Evolutionary conservation across 2,797 vertebrate genomes (phyloP).

Genomic region (Lagorchestes hirsutus): DNA sequence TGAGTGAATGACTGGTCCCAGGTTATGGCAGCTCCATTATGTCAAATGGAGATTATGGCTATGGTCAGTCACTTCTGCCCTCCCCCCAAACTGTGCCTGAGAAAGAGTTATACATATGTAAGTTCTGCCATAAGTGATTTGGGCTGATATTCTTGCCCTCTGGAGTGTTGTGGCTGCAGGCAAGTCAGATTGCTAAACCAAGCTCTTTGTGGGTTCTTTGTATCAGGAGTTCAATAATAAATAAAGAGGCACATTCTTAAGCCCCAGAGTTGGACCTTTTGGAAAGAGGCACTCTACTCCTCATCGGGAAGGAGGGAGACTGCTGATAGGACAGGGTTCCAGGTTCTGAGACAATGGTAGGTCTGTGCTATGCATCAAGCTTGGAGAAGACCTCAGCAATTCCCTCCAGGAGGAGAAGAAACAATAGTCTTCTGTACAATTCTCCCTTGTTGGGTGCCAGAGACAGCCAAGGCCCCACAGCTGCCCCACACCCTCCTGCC

Average conservation of each 20-base stretch:
- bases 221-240: constrained; percentile 82
- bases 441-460: neutral
- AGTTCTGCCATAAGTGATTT: neutral
- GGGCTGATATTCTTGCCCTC: neutral
- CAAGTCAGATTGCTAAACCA: constrained; percentile 58
- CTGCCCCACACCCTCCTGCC: neutral
- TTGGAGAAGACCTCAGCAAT: neutral
- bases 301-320: neutral
- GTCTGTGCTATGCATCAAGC: neutral
- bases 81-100: neutral
- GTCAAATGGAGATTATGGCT: neutral
- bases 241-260: neutral
- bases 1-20: neutral
- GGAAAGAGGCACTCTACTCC: neutral
- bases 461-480: neutral
- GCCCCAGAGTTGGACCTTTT: neutral
- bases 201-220: constrained; percentile 84
- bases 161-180: neutral
- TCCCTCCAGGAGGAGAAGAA: neutral
- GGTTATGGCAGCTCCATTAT: neutral
- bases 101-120: neutral
- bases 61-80: neutral
- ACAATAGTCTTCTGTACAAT: constrained; percentile 6
- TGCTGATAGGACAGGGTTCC: neutral
- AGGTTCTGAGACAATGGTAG: neutral